Percentiles rank a stretch among this genome's conserved stretches.
These are phyloP conservation scores for Notocelia uddmanniana DNA, from an alignment of 2,888 invertebrate genomes.

Conservation along the genomic window DNA sequence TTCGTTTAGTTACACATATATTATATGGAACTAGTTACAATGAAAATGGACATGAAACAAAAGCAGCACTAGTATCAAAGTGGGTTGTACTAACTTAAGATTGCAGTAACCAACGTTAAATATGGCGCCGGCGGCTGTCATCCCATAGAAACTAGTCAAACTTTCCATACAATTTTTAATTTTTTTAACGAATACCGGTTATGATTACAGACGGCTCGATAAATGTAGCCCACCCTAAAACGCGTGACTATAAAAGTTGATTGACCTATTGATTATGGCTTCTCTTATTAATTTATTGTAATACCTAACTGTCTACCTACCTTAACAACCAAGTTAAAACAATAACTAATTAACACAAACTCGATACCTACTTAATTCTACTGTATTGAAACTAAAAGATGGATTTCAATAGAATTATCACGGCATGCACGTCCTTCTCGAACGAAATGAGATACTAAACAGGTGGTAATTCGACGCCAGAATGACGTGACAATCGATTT, in stretches of 20 bases:
- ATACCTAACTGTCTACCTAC: constrained; percentile 23
- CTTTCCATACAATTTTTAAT: no score
- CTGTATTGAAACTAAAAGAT: constrained; percentile 50
- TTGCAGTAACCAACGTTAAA: no score
- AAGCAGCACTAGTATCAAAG: not conserved
- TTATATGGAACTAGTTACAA: not conserved
- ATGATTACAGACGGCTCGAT: no score
- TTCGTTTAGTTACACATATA: not conserved
- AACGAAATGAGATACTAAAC: constrained; percentile 7
- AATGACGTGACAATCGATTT: constrained; percentile 58
- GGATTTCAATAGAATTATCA: not conserved
- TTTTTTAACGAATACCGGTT: no score
- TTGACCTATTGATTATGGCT: not conserved
- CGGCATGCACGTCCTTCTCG: not conserved
- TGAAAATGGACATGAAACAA: not conserved
- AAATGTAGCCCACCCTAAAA: no score
- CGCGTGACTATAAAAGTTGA: not conserved
- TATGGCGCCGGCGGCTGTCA: no score
- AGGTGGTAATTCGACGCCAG: constrained; percentile 32
- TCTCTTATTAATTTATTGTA: not conserved
- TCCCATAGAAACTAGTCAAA: no score
- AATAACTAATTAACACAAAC: constrained; percentile 50
- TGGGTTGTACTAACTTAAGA: not conserved
- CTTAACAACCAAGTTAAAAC: constrained; percentile 41
- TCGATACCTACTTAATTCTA: constrained; percentile 50